Evolutionary conservation across 1,140 invertebrate genomes (phyloP).

Genomic region (Drosophila leontia): DNA sequence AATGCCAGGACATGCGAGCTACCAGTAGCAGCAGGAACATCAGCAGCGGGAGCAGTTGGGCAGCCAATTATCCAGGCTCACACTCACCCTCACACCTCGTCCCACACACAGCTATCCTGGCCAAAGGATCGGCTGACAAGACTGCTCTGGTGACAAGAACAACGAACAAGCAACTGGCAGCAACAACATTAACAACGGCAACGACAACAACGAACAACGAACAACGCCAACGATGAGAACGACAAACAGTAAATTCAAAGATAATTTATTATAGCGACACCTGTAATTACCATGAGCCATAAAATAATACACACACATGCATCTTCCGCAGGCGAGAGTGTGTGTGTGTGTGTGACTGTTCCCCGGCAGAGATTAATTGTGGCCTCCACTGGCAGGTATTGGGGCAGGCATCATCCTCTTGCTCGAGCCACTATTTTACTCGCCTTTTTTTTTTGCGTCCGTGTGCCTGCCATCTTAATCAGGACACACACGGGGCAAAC

Average conservation of each 20-base stretch:
- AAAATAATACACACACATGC: slow-evolving; percentile 69
- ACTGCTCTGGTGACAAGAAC: slow-evolving; percentile 66
- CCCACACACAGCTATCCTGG: slow-evolving; percentile 18
- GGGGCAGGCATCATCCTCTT: slow-evolving; percentile 12
- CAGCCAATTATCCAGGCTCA: slow-evolving; percentile 51
- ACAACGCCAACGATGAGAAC: slow-evolving; percentile 59
- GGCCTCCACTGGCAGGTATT: slow-evolving; percentile 38
- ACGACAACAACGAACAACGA: slow-evolving; percentile 26
- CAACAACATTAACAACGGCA: slow-evolving; percentile 33
- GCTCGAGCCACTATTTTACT: background rate
- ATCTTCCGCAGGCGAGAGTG: slow-evolving; percentile 23
- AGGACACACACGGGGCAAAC: slow-evolving; percentile 40
- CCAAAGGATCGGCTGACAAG: slow-evolving; percentile 21
- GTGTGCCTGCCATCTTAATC: slow-evolving; percentile 45
- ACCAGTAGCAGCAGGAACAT: slow-evolving; percentile 51
- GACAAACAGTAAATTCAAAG: slow-evolving; percentile 83
- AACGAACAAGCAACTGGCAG: slow-evolving; percentile 43
- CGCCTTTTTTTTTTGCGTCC: slow-evolving; percentile 7
- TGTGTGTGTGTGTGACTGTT: slow-evolving; percentile 9
- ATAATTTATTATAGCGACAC: slow-evolving; percentile 83
- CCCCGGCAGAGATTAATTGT: slow-evolving; percentile 51
- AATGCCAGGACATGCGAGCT: slow-evolving; percentile 80
- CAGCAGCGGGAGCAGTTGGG: slow-evolving; percentile 43
- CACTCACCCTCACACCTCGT: slow-evolving; percentile 11
- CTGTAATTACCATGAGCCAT: slow-evolving; percentile 81